phyloP scores from a whole-genome alignment of 2,888 invertebrate genomes.

The Trimorus sp. region DNA sequence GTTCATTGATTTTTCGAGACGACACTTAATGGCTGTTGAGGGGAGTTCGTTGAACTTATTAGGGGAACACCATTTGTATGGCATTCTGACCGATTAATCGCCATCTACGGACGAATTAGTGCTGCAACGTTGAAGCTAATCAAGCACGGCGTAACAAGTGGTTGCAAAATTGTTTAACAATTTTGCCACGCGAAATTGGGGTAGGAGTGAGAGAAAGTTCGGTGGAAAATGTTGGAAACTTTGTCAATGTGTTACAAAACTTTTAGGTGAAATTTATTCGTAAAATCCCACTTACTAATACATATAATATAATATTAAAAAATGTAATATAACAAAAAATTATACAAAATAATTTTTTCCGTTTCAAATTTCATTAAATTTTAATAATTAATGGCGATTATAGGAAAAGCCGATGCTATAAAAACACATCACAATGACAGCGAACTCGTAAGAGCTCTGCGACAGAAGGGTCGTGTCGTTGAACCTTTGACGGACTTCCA shows the following conservation, averaged over 20 bases:
- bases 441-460: slow-evolving; percentile 91
- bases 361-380: neutral
- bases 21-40: slow-evolving; percentile 40
- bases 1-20: slow-evolving; percentile 62
- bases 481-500: slow-evolving; percentile 99
- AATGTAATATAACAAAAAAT: no score
- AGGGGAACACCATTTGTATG: slow-evolving; percentile 28
- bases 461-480: slow-evolving; percentile 92
- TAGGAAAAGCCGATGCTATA: slow-evolving; percentile 94
- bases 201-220: no score
- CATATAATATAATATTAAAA: no score
- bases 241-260: no score
- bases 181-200: no score
- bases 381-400: neutral
- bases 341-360: no score
- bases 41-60: slow-evolving; percentile 56
- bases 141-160: slow-evolving; percentile 24
- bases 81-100: slow-evolving; percentile 32
- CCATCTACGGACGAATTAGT: slow-evolving; percentile 17
- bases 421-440: slow-evolving; percentile 99
- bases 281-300: no score
- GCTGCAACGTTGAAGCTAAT: slow-evolving; percentile 15
- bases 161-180: slow-evolving; percentile 21
- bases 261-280: no score
- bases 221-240: no score